These are phyloP conservation scores for Tricholaema leucomelas DNA, from an alignment of 2,113 vertebrate genomes.

Conservation along the genomic window DNA sequence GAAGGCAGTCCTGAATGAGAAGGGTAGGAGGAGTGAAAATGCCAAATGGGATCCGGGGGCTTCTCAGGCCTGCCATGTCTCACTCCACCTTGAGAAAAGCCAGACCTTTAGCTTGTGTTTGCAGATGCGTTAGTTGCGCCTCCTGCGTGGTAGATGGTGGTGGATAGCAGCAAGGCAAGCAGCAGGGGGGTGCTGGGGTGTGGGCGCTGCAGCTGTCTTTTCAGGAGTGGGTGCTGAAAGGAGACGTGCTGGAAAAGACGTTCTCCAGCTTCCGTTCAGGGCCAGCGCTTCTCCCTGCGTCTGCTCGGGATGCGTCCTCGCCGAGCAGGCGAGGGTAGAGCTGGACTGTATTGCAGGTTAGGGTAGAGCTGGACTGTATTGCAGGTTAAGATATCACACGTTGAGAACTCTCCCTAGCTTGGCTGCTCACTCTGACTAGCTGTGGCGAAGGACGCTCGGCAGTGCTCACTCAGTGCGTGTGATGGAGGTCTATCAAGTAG, in stretches of 20 bases:
- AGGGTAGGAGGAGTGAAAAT: background rate
- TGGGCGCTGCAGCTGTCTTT: background rate
- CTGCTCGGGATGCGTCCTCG: fast-evolving
- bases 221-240: background rate
- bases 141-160: fast-evolving
- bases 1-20: background rate
- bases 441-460: fast-evolving
- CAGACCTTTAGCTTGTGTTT: background rate
- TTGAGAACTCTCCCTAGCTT: background rate
- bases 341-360: fast-evolving
- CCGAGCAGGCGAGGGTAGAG: background rate
- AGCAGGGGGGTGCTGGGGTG: fast-evolving
- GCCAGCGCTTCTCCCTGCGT: background rate
- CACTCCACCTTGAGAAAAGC: background rate
- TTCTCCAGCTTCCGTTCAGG: background rate
- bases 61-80: background rate
- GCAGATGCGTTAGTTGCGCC: fast-evolving
- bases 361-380: fast-evolving
- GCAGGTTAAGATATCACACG: fast-evolving
- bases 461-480: fast-evolving
- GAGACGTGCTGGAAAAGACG: background rate
- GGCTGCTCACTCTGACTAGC: too few species aligned
- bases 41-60: fast-evolving
- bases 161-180: background rate
- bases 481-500: fast-evolving